phyloP scores from a whole-genome alignment of 1,140 invertebrate genomes.

The Hetaerina americana region DNA sequence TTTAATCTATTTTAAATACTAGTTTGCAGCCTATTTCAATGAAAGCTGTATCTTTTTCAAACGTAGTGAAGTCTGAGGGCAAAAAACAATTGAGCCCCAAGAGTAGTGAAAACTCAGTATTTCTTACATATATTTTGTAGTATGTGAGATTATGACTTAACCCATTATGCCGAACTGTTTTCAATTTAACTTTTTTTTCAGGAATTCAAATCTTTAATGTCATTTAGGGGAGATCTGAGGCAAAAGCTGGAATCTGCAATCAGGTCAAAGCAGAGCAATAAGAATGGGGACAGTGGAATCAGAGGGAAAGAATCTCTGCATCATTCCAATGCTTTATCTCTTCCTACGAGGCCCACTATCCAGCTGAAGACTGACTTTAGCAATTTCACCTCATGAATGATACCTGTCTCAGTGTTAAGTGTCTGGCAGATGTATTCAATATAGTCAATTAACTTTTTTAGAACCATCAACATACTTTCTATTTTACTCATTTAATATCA shows the following conservation, averaged over 20 bases:
- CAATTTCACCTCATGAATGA: not conserved
- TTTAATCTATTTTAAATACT: too few relatives aligned
- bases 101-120: too few relatives aligned
- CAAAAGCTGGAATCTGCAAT: not conserved
- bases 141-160: not conserved
- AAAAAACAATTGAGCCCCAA: too few relatives aligned
- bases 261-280: not conserved
- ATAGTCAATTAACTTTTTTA: too few relatives aligned
- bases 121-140: too few relatives aligned
- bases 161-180: not conserved
- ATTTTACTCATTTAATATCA: too few relatives aligned
- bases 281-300: not conserved
- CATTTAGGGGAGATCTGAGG: not conserved
- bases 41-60: too few relatives aligned
- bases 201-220: not conserved
- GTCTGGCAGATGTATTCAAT: too few relatives aligned
- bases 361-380: not conserved
- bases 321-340: not conserved
- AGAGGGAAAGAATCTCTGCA: not conserved
- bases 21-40: too few relatives aligned
- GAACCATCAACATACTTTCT: too few relatives aligned
- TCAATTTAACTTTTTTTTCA: not conserved
- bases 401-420: too few relatives aligned
- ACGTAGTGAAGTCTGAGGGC: too few relatives aligned
- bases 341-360: not conserved